Conservation (phyloP, 2,888 invertebrate genomes). For the Agrilus cyanescens region DNA sequence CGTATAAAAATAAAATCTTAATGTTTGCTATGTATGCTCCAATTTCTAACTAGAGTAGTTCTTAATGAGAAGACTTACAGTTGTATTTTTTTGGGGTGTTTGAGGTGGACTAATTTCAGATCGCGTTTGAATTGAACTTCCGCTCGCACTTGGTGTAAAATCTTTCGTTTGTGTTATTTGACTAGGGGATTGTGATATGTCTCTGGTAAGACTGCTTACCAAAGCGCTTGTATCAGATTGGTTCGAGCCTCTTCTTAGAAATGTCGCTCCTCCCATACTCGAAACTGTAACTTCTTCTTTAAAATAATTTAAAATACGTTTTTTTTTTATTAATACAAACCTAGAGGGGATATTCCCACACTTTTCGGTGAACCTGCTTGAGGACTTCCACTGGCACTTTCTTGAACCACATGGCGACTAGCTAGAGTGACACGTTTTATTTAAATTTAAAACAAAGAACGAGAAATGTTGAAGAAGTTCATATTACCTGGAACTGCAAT, state of each 20-base stretch:
- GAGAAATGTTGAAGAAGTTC: slow-evolving; percentile 9
- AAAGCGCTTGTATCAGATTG: slow-evolving; percentile 50
- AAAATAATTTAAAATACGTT: neutral
- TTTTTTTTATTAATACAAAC: slow-evolving; percentile 27
- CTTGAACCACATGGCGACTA: slow-evolving; percentile 23
- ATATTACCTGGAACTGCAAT: slow-evolving; percentile 44
- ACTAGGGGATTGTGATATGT: slow-evolving; percentile 47
- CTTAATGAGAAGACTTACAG: slow-evolving; percentile 5
- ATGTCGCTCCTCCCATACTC: slow-evolving; percentile 32
- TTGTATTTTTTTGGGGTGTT: slow-evolving; percentile 33
- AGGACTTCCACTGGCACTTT: slow-evolving; percentile 43
- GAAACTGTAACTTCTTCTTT: slow-evolving; percentile 28
- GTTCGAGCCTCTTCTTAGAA: slow-evolving; percentile 42
- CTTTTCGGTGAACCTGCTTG: slow-evolving; percentile 43
- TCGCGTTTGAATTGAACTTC: slow-evolving; percentile 41
- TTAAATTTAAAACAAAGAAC: neutral
- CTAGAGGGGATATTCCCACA: slow-evolving; percentile 43
- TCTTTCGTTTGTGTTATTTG: slow-evolving; percentile 40
- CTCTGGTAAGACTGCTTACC: slow-evolving; percentile 48
- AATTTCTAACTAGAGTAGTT: neutral
- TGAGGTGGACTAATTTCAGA: slow-evolving; percentile 40
- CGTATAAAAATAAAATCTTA: neutral
- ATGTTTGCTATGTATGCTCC: neutral
- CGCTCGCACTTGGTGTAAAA: slow-evolving; percentile 42
- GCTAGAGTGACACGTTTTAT: slow-evolving; percentile 3